Percentiles rank a stretch among this genome's conserved stretches.
These are phyloP conservation scores for Perdix hodgsoniae DNA, from an alignment of 2,797 vertebrate species.

Conservation along the genomic window DNA sequence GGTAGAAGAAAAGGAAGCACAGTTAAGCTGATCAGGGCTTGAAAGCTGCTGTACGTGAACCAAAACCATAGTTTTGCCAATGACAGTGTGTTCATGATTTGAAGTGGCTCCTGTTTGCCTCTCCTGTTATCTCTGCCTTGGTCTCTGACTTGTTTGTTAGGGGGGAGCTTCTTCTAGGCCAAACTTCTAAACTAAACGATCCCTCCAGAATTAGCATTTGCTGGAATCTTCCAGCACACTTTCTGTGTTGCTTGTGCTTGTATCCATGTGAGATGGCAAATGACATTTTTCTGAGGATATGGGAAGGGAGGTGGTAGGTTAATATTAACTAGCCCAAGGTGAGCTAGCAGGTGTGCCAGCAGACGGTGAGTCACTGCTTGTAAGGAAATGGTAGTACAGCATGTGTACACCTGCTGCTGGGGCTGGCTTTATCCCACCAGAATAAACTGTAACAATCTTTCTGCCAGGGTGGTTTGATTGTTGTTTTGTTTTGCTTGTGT, in stretches of 20 bases:
- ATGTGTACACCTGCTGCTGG: background rate
- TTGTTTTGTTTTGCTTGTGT: background rate
- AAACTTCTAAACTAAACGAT: background rate
- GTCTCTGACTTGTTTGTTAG: background rate
- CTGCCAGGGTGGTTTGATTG: background rate
- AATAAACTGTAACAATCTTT: background rate
- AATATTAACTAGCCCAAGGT: slow-evolving; percentile 39
- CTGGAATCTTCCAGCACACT: background rate
- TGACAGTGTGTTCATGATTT: background rate
- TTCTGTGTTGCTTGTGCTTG: background rate
- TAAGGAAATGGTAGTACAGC: background rate
- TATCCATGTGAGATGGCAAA: background rate
- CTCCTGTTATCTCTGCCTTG: background rate
- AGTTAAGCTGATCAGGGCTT: background rate
- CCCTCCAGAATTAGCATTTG: background rate
- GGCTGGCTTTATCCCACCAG: background rate
- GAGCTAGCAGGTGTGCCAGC: background rate
- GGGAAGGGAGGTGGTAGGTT: background rate
- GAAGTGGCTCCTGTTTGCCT: background rate
- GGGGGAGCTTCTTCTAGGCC: background rate
- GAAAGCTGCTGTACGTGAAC: background rate
- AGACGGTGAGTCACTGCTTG: background rate
- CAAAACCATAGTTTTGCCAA: background rate
- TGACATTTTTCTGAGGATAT: background rate
- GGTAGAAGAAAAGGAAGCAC: background rate